Evolutionary conservation across 2,797 vertebrate genomes (phyloP).

Genomic region (Gadopsis marmoratus): DNA sequence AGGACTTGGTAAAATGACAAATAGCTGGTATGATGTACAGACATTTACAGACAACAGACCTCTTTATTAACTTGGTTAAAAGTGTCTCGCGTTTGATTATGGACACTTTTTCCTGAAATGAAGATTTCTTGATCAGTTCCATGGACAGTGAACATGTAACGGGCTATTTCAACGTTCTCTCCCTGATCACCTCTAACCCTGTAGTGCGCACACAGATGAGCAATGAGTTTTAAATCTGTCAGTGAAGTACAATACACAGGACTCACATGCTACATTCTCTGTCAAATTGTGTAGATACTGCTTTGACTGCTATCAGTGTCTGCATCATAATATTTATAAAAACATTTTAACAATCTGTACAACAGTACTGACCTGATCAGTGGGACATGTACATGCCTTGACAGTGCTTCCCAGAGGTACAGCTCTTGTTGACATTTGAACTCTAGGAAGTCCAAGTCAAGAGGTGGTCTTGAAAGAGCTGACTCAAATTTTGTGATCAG

Average conservation of each 20-base stretch:
- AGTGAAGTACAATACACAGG: background rate
- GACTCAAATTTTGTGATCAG: too few species aligned
- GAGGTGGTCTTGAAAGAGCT: too few species aligned
- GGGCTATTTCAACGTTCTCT: background rate
- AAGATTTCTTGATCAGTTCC: background rate
- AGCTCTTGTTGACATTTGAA: too few species aligned
- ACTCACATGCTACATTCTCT: background rate
- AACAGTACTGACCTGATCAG: background rate
- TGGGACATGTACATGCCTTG: too few species aligned
- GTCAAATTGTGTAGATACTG: background rate
- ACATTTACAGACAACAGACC: background rate
- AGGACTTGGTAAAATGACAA: background rate
- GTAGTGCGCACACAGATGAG: background rate
- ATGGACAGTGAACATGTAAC: background rate
- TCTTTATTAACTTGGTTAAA: background rate
- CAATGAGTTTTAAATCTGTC: background rate
- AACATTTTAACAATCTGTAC: background rate
- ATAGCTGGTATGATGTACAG: background rate
- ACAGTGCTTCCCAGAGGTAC: too few species aligned
- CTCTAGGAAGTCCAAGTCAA: too few species aligned
- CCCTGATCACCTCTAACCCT: background rate
- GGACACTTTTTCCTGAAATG: background rate
- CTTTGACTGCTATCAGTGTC: background rate
- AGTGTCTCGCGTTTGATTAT: background rate
- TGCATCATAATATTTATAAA: background rate